Percentiles rank a stretch among this genome's conserved stretches.
Conservation (phyloP, 2,888 invertebrate species). For the Heliconius hortense region DNA sequence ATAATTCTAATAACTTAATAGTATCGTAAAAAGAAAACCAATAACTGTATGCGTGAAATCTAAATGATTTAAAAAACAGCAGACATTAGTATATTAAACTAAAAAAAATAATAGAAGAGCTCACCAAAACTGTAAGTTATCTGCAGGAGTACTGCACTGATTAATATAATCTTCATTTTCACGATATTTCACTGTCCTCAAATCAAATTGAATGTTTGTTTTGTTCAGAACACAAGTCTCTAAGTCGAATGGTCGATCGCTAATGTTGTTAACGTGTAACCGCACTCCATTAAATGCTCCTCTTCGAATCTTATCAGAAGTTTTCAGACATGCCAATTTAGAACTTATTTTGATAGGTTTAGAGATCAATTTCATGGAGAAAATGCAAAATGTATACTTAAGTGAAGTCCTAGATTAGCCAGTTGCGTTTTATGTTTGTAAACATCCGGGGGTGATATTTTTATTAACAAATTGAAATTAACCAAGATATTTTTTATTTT, state of each 20-base stretch:
- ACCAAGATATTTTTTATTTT: not conserved
- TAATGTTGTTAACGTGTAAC: slow-evolving; percentile 39
- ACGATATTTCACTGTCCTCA: slow-evolving; percentile 45
- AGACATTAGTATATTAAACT: not conserved
- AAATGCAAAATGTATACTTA: slow-evolving; percentile 28
- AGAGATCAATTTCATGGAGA: slow-evolving; percentile 23
- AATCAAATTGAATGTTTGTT: slow-evolving; percentile 36
- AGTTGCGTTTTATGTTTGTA: slow-evolving; percentile 24
- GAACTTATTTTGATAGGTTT: slow-evolving; percentile 27
- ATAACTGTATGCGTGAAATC: not conserved
- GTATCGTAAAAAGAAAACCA: not conserved
- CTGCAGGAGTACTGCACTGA: slow-evolving; percentile 56
- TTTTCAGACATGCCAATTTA: slow-evolving; percentile 36
- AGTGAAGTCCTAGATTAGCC: slow-evolving; percentile 15
- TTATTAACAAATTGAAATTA: not conserved
- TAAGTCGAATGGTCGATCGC: slow-evolving; percentile 36
- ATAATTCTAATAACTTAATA: not conserved
- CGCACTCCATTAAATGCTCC: slow-evolving; percentile 44
- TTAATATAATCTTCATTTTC: slow-evolving; percentile 57
- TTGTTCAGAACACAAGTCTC: slow-evolving; percentile 31
- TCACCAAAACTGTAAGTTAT: slow-evolving; percentile 54
- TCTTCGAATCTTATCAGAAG: slow-evolving; percentile 43
- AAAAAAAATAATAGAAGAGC: slow-evolving; percentile 38
- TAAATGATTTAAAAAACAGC: not conserved
- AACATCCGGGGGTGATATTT: slow-evolving; percentile 11